Evolutionary conservation across 2,113 vertebrate species (phyloP).

Genomic region (Mormyrus iriodes): DNA sequence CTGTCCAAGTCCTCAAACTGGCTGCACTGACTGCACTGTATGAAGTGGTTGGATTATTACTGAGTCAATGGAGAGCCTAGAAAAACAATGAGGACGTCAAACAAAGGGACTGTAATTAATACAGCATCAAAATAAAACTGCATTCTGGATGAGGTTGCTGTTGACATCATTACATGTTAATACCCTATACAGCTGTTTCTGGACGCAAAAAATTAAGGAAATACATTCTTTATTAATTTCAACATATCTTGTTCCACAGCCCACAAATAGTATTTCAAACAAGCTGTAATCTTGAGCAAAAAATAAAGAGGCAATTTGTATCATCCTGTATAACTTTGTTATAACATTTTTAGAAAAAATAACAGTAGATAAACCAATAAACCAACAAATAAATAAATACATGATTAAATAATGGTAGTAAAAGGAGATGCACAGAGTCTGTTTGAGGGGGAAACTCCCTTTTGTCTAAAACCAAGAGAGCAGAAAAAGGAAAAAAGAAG

Average conservation of each 20-base stretch:
- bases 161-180: not conserved
- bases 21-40: not conserved
- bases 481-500: not conserved
- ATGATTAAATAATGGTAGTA: conserved; percentile 9
- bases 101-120: not conserved
- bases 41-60: not conserved
- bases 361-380: conserved; percentile 12
- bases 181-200: not conserved
- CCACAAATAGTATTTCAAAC: conserved; percentile 44
- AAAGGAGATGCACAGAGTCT: conserved; percentile 15
- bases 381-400: conserved; percentile 17
- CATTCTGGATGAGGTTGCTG: not conserved
- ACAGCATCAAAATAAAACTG: not conserved
- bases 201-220: conserved; percentile 33
- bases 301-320: conserved; percentile 42
- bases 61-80: not conserved
- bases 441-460: not conserved
- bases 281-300: conserved; percentile 33
- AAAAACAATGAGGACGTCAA: not conserved
- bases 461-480: conserved; percentile 5
- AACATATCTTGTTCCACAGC: conserved; percentile 33
- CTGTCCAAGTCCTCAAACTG: not conserved
- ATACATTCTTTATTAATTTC: conserved; percentile 47
- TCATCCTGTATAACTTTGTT: conserved; percentile 26
- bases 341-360: conserved; percentile 41